Evolutionary conservation across 1,140 invertebrate species (phyloP).

Genomic region (Coenobita brevimanus): DNA sequence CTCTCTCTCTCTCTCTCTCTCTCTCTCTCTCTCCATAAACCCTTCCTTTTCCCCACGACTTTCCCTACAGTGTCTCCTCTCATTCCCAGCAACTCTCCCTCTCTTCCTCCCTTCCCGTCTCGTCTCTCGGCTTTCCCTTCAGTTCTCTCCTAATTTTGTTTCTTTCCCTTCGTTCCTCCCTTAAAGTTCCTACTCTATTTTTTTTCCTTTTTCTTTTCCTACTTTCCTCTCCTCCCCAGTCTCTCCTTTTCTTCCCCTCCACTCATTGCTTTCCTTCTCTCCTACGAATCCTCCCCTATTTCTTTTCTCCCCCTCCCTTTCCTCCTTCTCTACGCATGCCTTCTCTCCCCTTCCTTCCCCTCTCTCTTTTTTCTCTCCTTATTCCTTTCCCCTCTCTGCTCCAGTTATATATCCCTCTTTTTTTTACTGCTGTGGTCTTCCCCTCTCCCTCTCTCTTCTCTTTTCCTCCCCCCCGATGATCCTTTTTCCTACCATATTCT

Average conservation of each 20-base stretch:
- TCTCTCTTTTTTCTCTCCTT: not conserved
- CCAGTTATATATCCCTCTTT: not conserved
- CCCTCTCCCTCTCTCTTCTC: not conserved
- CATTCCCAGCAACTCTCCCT: too few species aligned
- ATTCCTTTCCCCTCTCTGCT: not conserved
- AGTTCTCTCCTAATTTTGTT: not conserved
- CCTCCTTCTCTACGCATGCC: not conserved
- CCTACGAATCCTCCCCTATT: too few species aligned
- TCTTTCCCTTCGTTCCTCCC: not conserved
- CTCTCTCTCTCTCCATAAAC: not conserved
- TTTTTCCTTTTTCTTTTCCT: not conserved
- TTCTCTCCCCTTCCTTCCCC: not conserved
- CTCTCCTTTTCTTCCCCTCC: too few species aligned
- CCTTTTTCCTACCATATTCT: not conserved
- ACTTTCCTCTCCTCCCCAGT: not conserved
- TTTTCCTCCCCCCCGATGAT: not conserved
- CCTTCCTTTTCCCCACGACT: not conserved
- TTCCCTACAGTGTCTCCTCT: too few species aligned
- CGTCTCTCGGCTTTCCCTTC: too few species aligned
- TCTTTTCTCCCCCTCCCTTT: too few species aligned
- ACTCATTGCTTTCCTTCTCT: not conserved
- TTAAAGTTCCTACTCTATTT: not conserved
- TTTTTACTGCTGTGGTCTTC: not conserved
- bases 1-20: too few species aligned
- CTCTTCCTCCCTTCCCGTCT: too few species aligned